Evolutionary conservation across 2,797 vertebrate genomes (phyloP).

Genomic region (Florisuga fusca): DNA sequence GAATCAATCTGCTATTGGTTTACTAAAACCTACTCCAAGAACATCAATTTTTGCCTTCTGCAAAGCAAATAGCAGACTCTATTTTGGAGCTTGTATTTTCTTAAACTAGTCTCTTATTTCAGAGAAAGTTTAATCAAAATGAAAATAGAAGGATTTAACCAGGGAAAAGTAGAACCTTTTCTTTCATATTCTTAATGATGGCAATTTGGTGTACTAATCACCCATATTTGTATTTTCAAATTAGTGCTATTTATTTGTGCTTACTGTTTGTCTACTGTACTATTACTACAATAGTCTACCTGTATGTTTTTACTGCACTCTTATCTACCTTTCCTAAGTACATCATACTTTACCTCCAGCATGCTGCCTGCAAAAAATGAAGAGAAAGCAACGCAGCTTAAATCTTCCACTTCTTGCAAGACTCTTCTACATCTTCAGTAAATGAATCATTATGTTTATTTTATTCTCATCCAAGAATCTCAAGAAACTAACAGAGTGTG

Average conservation of each 20-base stretch:
- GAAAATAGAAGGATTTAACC: not conserved
- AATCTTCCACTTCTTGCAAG: not conserved
- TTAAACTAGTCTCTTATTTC: not conserved
- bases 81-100: not conserved
- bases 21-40: not conserved
- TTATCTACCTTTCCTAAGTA: not conserved
- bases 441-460: constrained; percentile 37
- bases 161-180: not conserved
- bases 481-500: constrained; percentile 17
- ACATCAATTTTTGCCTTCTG: constrained; percentile 21
- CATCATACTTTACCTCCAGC: not conserved
- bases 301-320: not conserved
- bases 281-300: not conserved
- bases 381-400: not conserved
- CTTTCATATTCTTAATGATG: not conserved
- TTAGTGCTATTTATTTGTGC: not conserved
- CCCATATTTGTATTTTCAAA: not conserved
- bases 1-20: not conserved
- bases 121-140: not conserved
- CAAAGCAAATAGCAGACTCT: not conserved
- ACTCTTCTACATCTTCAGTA: not conserved
- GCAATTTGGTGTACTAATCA: not conserved
- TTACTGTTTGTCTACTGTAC: not conserved
- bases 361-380: not conserved
- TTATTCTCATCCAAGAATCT: constrained; percentile 37